Evolutionary conservation across 2,888 invertebrate species (phyloP), one percentile per base, ranked within the genome.

Genomic region (Luperina testacea): DNA sequence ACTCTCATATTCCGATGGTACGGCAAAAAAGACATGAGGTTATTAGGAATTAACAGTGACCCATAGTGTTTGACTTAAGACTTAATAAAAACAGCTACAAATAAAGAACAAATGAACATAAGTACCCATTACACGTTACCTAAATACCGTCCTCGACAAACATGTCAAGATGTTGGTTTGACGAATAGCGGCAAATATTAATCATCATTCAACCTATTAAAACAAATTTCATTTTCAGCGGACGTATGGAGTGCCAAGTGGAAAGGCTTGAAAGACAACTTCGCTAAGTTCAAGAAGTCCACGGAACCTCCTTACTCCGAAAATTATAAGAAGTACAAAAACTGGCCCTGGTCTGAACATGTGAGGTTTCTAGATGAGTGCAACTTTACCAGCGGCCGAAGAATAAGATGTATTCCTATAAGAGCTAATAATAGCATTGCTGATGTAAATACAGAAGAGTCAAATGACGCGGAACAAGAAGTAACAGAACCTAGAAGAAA

Each of bases 181-280:
- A 32, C 11, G 1, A 27, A 8, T 64, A 64, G 20, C 17, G 20
- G 17, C 24, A 27, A 64, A 6, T 42, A 32, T 3, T 1, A 57
- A 61, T 53, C 7, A 0, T 11, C 3, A 51, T 6, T 32, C 17
- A 69, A 68, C 5, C 24, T 32, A 48, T 38, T 63, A n/a, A 71
- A 75, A 6, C 13, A 17, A 67, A 17, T 72, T 78, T 68, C 24
- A 17, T 75, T 86, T 87, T n/a, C 82, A 84, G 83, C 57, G 13
- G 75, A 79, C 17, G 53, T 64, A 51, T 89, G 88, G 89, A 82
- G 69, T 53, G 70, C 78, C 59, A 88, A 86, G 53, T 89, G 89
- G 88, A 89, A 88, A 77, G 84, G 85, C 51, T 65, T 89, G 32
- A 89, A 83, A 73, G 89, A 88, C 74, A 89, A 87, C 72, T 89